phyloP scores from a whole-genome alignment of 2,797 vertebrate genomes.

The Sebastes vulpes region DNA sequence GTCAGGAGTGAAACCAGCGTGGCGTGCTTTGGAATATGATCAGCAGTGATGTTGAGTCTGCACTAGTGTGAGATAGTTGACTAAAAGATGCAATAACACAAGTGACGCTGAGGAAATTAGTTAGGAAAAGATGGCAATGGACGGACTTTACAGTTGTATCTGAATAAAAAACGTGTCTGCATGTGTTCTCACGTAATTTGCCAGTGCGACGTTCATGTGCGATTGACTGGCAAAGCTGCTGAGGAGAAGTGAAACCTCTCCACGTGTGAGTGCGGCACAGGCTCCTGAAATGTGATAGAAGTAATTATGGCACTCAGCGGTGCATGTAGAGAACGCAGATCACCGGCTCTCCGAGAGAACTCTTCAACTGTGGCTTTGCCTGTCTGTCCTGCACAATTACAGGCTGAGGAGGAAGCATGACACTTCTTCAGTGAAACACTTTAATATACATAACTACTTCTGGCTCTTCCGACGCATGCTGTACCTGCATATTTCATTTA shows the following conservation, averaged over 20 bases:
- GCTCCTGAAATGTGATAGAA: constrained; percentile 54
- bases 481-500: constrained; percentile 4
- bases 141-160: neutral
- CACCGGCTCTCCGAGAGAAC: constrained; percentile 20
- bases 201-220: neutral
- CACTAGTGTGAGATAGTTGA: neutral
- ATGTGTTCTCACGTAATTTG: neutral
- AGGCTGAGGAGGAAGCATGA: constrained; percentile 25
- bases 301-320: constrained; percentile 63
- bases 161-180: neutral
- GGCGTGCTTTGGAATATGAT: neutral
- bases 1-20: neutral
- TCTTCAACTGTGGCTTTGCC: constrained; percentile 22
- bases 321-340: constrained; percentile 60
- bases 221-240: neutral
- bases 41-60: neutral
- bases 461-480: constrained; percentile 1
- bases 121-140: neutral
- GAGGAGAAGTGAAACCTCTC: constrained; percentile 34
- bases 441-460: constrained; percentile 10
- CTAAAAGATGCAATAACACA: neutral
- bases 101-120: neutral
- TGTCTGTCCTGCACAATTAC: constrained; percentile 49
- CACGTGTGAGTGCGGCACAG: constrained; percentile 23
- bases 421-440: constrained; percentile 28